Conservation (phyloP, 2,888 invertebrate genomes). For the Neoascia interrupta region DNA sequence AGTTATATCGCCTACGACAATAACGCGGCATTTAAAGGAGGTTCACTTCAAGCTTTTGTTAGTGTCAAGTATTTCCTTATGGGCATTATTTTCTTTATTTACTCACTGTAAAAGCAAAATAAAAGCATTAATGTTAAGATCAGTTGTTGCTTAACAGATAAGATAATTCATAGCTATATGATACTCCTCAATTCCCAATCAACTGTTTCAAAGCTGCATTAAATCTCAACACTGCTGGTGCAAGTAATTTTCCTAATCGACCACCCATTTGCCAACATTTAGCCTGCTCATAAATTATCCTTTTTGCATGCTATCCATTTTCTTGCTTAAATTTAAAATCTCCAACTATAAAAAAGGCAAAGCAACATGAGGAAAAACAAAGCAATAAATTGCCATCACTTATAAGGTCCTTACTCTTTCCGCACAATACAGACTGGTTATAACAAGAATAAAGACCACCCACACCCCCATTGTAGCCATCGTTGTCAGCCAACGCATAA, state of each 20-base stretch:
- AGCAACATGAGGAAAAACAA: slow-evolving; percentile 37
- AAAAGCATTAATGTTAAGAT: no score
- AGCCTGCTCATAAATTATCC: slow-evolving; percentile 67
- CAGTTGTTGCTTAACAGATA: no score
- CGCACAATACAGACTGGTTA: slow-evolving; percentile 29
- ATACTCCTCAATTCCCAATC: slow-evolving; percentile 9
- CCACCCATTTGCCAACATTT: slow-evolving; percentile 68
- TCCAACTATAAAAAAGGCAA: slow-evolving; percentile 1
- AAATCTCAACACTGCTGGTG: slow-evolving; percentile 56
- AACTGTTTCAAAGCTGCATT: slow-evolving; percentile 47
- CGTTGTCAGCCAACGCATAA: slow-evolving; percentile 50
- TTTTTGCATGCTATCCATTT: slow-evolving; percentile 51
- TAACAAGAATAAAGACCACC: slow-evolving; percentile 33
- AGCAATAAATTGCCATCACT: slow-evolving; percentile 66
- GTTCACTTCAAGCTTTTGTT: no score
- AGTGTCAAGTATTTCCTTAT: no score
- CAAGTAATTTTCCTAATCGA: slow-evolving; percentile 69
- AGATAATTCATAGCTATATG: no score
- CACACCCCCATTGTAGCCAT: slow-evolving; percentile 15
- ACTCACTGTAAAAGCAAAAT: no score
- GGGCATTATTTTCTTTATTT: no score
- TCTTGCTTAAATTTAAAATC: slow-evolving; percentile 57
- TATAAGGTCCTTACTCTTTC: slow-evolving; percentile 51
- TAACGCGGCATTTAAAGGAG: no score
- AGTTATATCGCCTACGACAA: no score